Evolutionary conservation across 1,140 invertebrate genomes (phyloP).

Genomic region (Pomacea maculata): DNA sequence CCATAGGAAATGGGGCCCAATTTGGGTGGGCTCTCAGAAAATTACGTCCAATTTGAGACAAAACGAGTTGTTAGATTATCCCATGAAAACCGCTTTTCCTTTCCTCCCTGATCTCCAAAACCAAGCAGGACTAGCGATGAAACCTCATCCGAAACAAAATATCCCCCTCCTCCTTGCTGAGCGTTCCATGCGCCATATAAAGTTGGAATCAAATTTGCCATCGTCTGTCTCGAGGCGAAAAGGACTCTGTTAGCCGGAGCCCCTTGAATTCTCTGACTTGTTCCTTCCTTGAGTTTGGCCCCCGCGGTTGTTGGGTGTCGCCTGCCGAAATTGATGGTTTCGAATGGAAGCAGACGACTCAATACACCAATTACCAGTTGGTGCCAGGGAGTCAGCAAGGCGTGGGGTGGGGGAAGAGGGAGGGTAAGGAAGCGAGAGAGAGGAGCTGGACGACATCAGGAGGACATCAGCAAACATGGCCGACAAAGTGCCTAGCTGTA

Average conservation of each 20-base stretch:
- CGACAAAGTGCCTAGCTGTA: constrained; percentile 25
- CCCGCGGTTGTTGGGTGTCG: constrained; percentile 25
- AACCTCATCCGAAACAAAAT: constrained; percentile 26
- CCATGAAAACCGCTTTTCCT: constrained; percentile 25
- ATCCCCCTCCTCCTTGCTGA: constrained; percentile 12
- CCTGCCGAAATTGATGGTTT: constrained; percentile 25
- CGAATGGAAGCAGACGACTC: constrained; percentile 28
- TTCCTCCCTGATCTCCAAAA: constrained; percentile 5
- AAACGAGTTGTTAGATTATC: constrained; percentile 28
- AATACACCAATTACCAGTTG: constrained; percentile 26
- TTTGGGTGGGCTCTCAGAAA: constrained; percentile 20
- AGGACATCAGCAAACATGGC: constrained; percentile 26
- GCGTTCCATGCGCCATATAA: constrained; percentile 13
- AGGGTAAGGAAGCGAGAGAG: constrained; percentile 9
- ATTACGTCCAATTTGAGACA: constrained; percentile 28
- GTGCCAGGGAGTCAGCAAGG: constrained; percentile 3
- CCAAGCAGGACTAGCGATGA: constrained; percentile 12
- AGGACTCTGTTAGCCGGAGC: constrained; percentile 18
- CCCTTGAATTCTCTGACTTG: constrained; percentile 20
- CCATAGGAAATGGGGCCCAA: constrained; percentile 23
- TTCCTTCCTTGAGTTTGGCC: constrained; percentile 12
- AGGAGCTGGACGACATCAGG: constrained; percentile 18
- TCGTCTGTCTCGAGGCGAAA: constrained; percentile 26
- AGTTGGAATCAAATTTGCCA: constrained; percentile 28
- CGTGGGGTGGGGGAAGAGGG: too few species aligned